These are phyloP conservation scores for Rhinella marina DNA, from an alignment of 2,797 vertebrate genomes.

Conservation along the genomic window DNA sequence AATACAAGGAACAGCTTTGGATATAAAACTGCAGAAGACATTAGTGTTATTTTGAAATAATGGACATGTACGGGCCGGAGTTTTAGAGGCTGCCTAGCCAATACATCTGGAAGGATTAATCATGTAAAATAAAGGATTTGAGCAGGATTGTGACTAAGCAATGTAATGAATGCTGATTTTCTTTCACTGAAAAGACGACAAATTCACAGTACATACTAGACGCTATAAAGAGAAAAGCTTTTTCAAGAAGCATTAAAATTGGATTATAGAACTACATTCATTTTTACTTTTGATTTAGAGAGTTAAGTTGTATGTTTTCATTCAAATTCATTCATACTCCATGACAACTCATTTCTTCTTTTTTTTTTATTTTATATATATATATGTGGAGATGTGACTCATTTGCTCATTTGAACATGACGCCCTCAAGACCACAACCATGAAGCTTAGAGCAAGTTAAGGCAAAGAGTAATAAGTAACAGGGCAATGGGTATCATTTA, in stretches of 20 bases:
- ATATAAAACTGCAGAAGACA: neutral
- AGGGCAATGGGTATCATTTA: too few species aligned
- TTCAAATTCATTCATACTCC: neutral
- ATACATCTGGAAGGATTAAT: neutral
- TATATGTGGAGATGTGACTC: neutral
- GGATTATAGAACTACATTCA: neutral
- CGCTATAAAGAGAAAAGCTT: neutral
- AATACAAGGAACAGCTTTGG: conserved; percentile 26
- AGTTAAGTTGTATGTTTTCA: neutral
- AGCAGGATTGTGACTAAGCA: neutral
- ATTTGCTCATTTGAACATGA: neutral
- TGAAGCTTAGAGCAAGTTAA: neutral
- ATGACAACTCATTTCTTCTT: neutral
- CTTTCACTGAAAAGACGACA: neutral
- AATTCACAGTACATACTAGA: neutral
- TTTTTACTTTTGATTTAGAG: neutral
- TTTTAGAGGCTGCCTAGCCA: neutral
- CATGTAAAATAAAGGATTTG: neutral
- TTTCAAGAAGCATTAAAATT: neutral
- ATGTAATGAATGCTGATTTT: conserved; percentile 18
- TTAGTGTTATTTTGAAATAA: conserved; percentile 1
- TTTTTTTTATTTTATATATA: too few species aligned
- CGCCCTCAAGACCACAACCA: neutral
- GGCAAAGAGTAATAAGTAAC: too few species aligned
- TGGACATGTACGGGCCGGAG: neutral